Conservation (phyloP, 2,888 invertebrate species). For the Drosophila borealis region DNA sequence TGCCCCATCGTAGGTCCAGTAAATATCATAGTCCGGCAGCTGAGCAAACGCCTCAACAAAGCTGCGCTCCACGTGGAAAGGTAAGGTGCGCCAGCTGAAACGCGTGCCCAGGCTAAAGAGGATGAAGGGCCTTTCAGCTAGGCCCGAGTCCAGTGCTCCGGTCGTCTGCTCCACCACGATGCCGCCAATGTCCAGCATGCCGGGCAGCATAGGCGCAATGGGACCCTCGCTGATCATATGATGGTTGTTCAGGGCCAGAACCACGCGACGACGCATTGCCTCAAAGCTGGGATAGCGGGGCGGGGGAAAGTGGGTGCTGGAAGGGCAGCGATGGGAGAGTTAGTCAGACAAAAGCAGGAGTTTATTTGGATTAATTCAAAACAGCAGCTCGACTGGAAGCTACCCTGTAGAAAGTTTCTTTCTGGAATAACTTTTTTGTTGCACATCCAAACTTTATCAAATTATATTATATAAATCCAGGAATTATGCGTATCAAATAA, state of each 20-base stretch:
- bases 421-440: too few species aligned
- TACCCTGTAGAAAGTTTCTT: too few species aligned
- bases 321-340: neutral
- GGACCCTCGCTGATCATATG: conserved; percentile 80
- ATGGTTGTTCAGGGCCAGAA: conserved; percentile 75
- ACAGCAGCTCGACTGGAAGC: too few species aligned
- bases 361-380: too few species aligned
- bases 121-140: conserved; percentile 58
- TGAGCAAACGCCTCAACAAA: conserved; percentile 50
- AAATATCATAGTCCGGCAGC: conserved; percentile 56
- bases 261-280: conserved; percentile 68
- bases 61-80: conserved; percentile 13
- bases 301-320: conserved; percentile 69
- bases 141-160: neutral
- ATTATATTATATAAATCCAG: too few species aligned
- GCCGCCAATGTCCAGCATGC: conserved; percentile 80
- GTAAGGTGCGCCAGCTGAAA: conserved; percentile 56
- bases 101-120: conserved; percentile 69
- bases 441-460: too few species aligned
- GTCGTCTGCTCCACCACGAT: conserved; percentile 69
- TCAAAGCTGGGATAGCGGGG: conserved; percentile 68
- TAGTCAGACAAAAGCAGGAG: neutral
- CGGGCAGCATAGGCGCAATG: conserved; percentile 75
- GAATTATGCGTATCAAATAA: too few species aligned
- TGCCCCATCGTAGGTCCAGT: conserved; percentile 72